These are phyloP conservation scores for Drosophila bocki DNA, from an alignment of 1,140 invertebrate genomes.

Conservation along the genomic window DNA sequence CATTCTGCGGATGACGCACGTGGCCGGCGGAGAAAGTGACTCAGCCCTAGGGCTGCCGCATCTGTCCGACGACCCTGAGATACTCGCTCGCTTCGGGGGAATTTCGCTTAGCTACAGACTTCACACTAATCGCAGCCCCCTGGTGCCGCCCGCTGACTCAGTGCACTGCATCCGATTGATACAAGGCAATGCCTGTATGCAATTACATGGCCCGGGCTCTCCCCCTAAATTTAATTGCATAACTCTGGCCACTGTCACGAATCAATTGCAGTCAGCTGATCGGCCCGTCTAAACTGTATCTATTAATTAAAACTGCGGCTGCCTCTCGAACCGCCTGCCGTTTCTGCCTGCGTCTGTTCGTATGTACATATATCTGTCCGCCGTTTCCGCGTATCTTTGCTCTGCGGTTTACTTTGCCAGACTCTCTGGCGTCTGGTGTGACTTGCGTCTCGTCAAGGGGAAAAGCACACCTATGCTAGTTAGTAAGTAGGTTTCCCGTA, in stretches of 20 bases:
- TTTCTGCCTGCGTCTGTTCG: constrained; percentile 1
- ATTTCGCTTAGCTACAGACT: constrained; percentile 16
- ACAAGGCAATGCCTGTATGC: constrained; percentile 1
- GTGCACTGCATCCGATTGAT: constrained; percentile 23
- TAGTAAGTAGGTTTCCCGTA: no score
- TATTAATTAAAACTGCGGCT: constrained; percentile 33
- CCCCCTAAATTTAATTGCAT: constrained; percentile 39
- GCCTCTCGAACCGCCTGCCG: constrained; percentile 2
- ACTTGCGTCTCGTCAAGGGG: not conserved
- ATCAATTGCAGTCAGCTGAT: constrained; percentile 41
- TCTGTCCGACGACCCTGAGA: not conserved
- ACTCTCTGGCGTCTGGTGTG: constrained; percentile 20
- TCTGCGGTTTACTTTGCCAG: constrained; percentile 26
- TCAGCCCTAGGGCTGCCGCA: constrained; percentile 14
- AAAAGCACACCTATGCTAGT: not conserved
- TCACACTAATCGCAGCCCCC: constrained; percentile 25
- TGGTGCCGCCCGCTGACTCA: constrained; percentile 19
- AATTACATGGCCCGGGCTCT: constrained; percentile 22
- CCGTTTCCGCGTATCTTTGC: constrained; percentile 12
- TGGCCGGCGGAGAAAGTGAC: not conserved
- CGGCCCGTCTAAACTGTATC: constrained; percentile 12
- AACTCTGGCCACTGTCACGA: constrained; percentile 24
- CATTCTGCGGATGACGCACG: constrained; percentile 41
- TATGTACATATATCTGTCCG: not conserved
- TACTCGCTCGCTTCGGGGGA: constrained; percentile 8